Evolutionary conservation across 2,888 invertebrate species (phyloP).

Genomic region (Lathronympha strigana): DNA sequence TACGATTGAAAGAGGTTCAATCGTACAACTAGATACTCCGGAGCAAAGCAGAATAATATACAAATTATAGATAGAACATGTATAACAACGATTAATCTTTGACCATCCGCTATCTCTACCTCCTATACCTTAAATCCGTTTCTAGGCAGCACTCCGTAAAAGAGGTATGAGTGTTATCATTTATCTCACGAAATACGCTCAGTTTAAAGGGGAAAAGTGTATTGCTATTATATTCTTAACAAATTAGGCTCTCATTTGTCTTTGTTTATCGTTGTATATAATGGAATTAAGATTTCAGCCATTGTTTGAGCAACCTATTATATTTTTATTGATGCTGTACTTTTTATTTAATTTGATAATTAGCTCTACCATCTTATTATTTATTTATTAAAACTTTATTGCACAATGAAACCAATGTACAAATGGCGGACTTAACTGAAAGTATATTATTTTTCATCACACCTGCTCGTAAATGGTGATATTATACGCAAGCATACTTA

Average conservation of each 20-base stretch:
- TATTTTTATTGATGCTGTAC: not conserved
- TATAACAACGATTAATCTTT: too few relatives aligned
- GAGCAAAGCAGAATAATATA: too few relatives aligned
- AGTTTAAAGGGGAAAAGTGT: conserved; percentile 40
- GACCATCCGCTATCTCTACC: not conserved
- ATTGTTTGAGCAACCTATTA: conserved; percentile 9
- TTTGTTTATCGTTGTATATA: conserved; percentile 29
- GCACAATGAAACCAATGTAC: too few relatives aligned
- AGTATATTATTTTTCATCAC: too few relatives aligned
- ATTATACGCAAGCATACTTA: too few relatives aligned
- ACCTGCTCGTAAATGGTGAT: too few relatives aligned
- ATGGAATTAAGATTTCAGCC: conserved; percentile 34
- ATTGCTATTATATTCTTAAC: conserved; percentile 41
- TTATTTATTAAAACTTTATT: too few relatives aligned
- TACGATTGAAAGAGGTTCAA: too few relatives aligned
- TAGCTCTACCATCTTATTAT: not conserved
- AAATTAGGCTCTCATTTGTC: conserved; percentile 33
- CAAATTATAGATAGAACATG: too few relatives aligned
- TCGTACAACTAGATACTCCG: too few relatives aligned
- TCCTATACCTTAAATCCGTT: not conserved
- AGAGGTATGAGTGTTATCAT: conserved; percentile 41
- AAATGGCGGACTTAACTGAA: too few relatives aligned
- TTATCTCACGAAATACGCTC: conserved; percentile 39
- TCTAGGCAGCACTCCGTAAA: conserved; percentile 33
- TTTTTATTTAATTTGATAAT: not conserved